A percentile compares a stretch with the other conserved stretches of the same genome.
phyloP scores from a whole-genome alignment of 2,113 vertebrate genomes.

The Craseonycteris thonglongyai region DNA sequence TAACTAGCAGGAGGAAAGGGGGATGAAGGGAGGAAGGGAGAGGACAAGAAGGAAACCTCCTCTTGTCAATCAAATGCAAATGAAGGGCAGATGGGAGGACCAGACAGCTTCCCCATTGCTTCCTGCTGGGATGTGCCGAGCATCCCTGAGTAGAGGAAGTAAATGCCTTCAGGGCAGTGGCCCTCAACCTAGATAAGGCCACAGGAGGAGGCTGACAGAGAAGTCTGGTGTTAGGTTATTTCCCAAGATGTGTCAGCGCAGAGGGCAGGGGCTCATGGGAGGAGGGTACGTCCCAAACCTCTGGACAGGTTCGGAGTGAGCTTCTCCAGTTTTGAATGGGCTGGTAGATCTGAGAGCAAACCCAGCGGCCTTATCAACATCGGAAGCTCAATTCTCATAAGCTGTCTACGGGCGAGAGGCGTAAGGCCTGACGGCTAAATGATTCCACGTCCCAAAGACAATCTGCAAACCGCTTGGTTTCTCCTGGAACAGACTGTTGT shows the following conservation, averaged over 20 bases:
- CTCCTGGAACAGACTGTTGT: background rate
- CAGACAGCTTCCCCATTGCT: background rate
- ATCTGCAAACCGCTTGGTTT: constrained; percentile 27
- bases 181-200: background rate
- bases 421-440: background rate
- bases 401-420: background rate
- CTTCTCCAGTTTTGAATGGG: too few relatives aligned
- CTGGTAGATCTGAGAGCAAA: background rate
- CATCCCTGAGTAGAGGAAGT: too few relatives aligned
- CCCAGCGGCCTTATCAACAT: background rate
- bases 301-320: background rate
- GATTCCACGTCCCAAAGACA: background rate
- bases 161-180: background rate
- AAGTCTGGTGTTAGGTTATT: background rate
- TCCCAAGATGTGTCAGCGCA: background rate
- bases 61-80: background rate
- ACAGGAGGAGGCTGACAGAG: background rate
- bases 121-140: background rate
- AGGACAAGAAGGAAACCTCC: background rate
- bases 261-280: rapidly evolving
- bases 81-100: background rate
- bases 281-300: background rate
- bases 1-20: background rate
- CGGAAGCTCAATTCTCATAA: background rate
- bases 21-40: background rate